These are phyloP conservation scores for Chromoteleia sp. DNA, from an alignment of 2,888 invertebrate genomes.

Conservation along the genomic window DNA sequence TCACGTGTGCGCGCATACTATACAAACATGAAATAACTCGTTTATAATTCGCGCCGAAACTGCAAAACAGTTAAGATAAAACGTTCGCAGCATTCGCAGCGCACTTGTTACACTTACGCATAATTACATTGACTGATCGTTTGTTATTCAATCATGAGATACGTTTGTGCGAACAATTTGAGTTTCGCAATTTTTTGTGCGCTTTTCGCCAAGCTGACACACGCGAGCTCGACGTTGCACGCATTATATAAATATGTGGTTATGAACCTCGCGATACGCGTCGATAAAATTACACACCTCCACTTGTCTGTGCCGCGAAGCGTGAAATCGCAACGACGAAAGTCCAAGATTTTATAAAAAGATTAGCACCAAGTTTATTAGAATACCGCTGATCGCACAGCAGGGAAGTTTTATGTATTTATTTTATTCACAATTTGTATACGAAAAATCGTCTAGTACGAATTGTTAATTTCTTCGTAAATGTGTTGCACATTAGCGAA, in stretches of 20 bases:
- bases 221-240: conserved; percentile 36
- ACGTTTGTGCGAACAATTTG: conserved; percentile 42
- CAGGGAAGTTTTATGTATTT: conserved; percentile 26
- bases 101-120: conserved; percentile 35
- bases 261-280: conserved; percentile 66
- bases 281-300: conserved; percentile 72
- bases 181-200: conserved; percentile 61
- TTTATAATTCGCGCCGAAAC: conserved; percentile 36
- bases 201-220: conserved; percentile 39
- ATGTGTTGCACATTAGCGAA: too few species aligned
- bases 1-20: not conserved
- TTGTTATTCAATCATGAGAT: conserved; percentile 36
- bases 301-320: conserved; percentile 73
- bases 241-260: conserved; percentile 67
- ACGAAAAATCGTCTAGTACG: too few species aligned
- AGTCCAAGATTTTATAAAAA: conserved; percentile 72
- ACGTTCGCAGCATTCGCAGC: not conserved
- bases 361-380: conserved; percentile 55
- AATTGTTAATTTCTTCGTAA: too few species aligned
- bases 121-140: conserved; percentile 23
- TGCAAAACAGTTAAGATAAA: conserved; percentile 18
- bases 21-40: conserved; percentile 27
- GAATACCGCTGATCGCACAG: conserved; percentile 22
- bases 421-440: too few species aligned
- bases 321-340: conserved; percentile 78